Conservation (phyloP, 1,140 invertebrate species). For the Holotrichia oblita region DNA sequence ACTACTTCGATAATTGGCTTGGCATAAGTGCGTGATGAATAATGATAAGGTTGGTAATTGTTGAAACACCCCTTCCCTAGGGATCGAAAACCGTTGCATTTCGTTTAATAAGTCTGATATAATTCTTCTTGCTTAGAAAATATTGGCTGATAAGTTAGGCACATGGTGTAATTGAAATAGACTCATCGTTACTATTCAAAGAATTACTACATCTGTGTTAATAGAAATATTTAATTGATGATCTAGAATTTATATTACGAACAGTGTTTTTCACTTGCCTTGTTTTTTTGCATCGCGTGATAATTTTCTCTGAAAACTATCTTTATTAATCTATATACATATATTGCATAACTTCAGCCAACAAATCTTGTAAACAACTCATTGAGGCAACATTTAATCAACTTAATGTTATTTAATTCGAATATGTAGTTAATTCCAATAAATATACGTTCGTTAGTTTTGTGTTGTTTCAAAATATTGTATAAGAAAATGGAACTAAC, state of each 20-base stretch:
- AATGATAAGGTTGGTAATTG: slow-evolving; percentile 29
- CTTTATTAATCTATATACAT: no score
- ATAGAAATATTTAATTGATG: background rate
- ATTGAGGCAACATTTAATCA: no score
- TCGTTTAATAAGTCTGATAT: background rate
- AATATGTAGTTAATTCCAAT: no score
- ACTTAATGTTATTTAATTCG: no score
- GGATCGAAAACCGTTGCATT: slow-evolving; percentile 17
- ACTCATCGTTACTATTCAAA: background rate
- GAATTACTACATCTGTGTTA: background rate
- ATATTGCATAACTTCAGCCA: no score
- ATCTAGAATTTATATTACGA: background rate
- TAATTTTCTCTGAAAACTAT: no score
- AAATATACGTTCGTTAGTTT: background rate
- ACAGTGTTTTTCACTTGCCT: background rate
- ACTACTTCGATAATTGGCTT: slow-evolving; percentile 29
- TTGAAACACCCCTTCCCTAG: slow-evolving; percentile 39
- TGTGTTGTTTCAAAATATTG: background rate
- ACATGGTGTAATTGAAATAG: background rate
- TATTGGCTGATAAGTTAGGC: background rate
- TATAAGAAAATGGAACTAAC: background rate
- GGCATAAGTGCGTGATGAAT: slow-evolving; percentile 6
- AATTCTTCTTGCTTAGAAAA: background rate
- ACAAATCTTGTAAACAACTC: no score
- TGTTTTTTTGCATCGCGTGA: background rate